Base-by-base conservation (phyloP, 2,888 invertebrate species). In the Chrysolina americana region DNA sequence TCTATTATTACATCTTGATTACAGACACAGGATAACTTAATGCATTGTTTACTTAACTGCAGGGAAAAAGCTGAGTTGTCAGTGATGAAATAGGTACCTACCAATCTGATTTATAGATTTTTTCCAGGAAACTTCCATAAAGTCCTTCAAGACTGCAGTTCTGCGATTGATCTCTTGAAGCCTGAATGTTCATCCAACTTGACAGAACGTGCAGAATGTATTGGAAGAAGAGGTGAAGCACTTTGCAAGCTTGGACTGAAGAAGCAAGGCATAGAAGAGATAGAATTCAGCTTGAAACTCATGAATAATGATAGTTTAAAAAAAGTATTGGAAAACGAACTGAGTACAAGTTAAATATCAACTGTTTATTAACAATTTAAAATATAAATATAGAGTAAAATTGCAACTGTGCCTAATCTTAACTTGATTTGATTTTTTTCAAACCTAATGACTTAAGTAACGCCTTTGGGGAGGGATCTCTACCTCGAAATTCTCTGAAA, bases 381-480 rank as follows among this genome's bases (percentile, higher is more conserved):
- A 41, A 65, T 50, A 50, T 36, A 50, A 53, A n/a, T 53, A 53
- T 19, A 53, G 21, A 53, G 0, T 21, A 21, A 53, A 41, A 19
- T 53, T 8, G 36, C 53, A 41, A 28, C 17, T 11, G 17, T 36
- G 0, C 15, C 41, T 36, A 53, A 9, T 41, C 11, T 41, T 53
- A 6, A 15, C 41, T 53, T 19, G 59, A 8, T n/a, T 19, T 19
- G 1, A 48, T 41, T 70, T 80, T 89, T 74, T 89, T 89, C 76
- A 84, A 79, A 17, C 83, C 84, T 78, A 84, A 75, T 75, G 91
- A 91, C 80, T 91, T 92, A 0, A 97, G 87, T 50, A 97, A 88
- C 0, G 96, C 95, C 84, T 95, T 93, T 0, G 94, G 93, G 1
- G 95, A 95, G 0, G 98, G 98, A 89, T 98, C 98, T 66, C 98